phyloP scores from a whole-genome alignment of 2,888 invertebrate genomes.

The Pristionchus fissidentatus region DNA sequence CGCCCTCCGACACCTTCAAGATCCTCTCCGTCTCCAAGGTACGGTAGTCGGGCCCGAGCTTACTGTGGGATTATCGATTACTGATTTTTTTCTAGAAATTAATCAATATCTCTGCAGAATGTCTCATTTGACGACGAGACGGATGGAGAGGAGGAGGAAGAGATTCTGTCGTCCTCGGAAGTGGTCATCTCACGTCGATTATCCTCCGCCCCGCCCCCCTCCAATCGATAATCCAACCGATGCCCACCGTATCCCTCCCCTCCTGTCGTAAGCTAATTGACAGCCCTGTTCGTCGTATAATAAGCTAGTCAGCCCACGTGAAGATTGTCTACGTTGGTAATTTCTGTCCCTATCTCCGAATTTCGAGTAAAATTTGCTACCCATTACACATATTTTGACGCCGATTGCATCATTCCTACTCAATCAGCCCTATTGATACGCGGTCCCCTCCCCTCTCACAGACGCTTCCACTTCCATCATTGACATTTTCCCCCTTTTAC shows the following conservation, averaged over 20 bases:
- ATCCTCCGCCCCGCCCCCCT: constrained; percentile 10
- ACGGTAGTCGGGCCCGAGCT: background rate
- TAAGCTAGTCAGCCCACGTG: constrained; percentile 15
- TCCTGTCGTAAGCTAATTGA: constrained; percentile 21
- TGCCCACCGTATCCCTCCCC: background rate
- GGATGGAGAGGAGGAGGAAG: constrained; percentile 1
- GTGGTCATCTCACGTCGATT: constrained; percentile 29
- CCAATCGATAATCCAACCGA: constrained; percentile 35
- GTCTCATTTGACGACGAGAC: constrained; percentile 31
- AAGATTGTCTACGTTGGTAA: constrained; percentile 13
- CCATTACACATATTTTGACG: background rate
- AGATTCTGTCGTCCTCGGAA: constrained; percentile 7
- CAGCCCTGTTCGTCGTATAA: background rate
- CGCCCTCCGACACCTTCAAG: constrained; percentile 47
- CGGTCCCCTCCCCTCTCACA: constrained; percentile 26
- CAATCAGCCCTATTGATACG: constrained; percentile 1
- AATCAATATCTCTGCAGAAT: constrained; percentile 16
- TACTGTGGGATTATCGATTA: no score
- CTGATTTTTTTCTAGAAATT: no score
- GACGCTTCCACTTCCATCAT: background rate
- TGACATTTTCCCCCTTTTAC: background rate
- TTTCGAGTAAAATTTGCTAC: constrained; percentile 18
- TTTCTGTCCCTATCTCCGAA: background rate
- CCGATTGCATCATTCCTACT: constrained; percentile 24
- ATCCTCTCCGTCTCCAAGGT: constrained; percentile 43